Base-by-base conservation (phyloP, 2,797 vertebrate genomes). In the Sternotherus odoratus region DNA sequence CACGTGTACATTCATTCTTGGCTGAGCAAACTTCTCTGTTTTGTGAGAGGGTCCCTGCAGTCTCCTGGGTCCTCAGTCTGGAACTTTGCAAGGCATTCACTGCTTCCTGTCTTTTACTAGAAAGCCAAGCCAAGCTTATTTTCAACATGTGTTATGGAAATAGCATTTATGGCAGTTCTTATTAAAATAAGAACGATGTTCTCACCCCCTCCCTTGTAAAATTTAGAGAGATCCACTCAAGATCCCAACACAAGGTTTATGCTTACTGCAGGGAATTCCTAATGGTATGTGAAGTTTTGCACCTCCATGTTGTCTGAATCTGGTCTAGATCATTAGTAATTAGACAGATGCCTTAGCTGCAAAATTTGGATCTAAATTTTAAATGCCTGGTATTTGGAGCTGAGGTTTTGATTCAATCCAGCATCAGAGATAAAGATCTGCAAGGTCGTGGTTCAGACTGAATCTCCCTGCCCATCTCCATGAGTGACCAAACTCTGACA, bases 341-440 rank as follows among this genome's bases (percentile, higher is more conserved):
- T 43, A 94, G 90, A 88, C 33, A 48, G n/a, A 49, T 56, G 36
- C 54, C 60, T 87, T 39, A 89, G 56, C 12, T 28, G 49, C 79
- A 77, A 1, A 26, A 36, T 80, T 79, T 86, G 21, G 77, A 50
- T 0, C 0, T 63, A 77, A 28, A 80, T 16, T 91, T 56, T 50
- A 24, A 88, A 75, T 21, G 33, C 79, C 80, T 77, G 63, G 88
- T 93, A 86, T 94, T 95, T 80, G 50, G 46, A 94, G 56, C 75
- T 86, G 81, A 80, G 82, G 30, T 79, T 93, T 94, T 95, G 84
- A 86, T 91, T 95, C 51, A 43, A 12, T 77, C 51, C 36, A 53
- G 43, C 36, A 53, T 12, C 43, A 60, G 77, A 81, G 16, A 86
- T 74, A 94, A 94, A 95, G 87, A 72, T 80, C 54, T 28, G 12